Percentiles rank a stretch among this genome's conserved stretches.
These are phyloP conservation scores for Diabrotica undecimpunctata DNA, from an alignment of 1,140 invertebrate genomes.

Conservation along the genomic window DNA sequence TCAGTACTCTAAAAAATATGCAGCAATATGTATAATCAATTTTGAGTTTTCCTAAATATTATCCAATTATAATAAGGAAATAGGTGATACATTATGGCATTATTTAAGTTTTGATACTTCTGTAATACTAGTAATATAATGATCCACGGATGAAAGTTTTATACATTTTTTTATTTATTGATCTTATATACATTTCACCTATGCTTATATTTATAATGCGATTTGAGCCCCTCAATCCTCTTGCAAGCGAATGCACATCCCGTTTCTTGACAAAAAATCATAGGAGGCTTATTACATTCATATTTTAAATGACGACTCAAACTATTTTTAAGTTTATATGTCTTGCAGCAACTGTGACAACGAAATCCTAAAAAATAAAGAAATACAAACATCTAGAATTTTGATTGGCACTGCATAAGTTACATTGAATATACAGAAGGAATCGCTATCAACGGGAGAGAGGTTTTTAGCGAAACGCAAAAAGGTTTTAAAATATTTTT, in stretches of 20 bases:
- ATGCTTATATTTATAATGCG: slow-evolving; percentile 6
- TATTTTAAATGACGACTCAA: slow-evolving; percentile 50
- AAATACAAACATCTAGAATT: neutral
- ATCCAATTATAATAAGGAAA: no score
- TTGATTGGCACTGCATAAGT: neutral
- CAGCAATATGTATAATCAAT: no score
- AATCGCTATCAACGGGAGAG: neutral
- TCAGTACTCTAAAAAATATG: no score
- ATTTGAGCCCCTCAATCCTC: slow-evolving; percentile 35
- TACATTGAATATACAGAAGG: neutral
- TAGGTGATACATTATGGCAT: no score
- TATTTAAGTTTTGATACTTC: no score
- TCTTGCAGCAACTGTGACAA: slow-evolving; percentile 21
- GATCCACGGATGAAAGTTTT: no score
- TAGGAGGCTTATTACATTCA: slow-evolving; percentile 53
- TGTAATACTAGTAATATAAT: no score
- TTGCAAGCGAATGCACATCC: slow-evolving; percentile 38
- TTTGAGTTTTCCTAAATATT: no score
- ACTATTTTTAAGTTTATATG: slow-evolving; percentile 46
- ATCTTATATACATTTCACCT: neutral
- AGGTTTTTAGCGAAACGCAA: neutral
- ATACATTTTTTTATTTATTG: no score
- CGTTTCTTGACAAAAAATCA: slow-evolving; percentile 48
- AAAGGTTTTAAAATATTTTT: neutral
- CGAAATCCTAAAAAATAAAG: neutral